These are phyloP conservation scores for Gymnocypris eckloni DNA, from an alignment of 2,797 vertebrate species.

Conservation along the genomic window DNA sequence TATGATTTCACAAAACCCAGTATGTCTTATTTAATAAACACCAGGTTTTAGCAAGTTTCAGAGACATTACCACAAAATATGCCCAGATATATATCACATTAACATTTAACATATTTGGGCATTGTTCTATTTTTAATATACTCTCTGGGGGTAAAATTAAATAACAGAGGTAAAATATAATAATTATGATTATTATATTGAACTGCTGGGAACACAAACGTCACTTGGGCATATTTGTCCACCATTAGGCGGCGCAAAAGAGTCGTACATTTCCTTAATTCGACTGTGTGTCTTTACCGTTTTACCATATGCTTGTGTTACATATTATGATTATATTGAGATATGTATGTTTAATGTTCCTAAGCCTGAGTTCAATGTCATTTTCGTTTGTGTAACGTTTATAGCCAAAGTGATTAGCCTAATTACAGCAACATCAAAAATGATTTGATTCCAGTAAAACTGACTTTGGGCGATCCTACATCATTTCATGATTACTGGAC, in stretches of 20 bases:
- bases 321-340: neutral
- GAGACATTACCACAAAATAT: neutral
- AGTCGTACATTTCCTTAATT: neutral
- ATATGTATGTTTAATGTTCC: neutral
- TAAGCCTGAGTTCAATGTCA: neutral
- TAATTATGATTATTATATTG: neutral
- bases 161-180: neutral
- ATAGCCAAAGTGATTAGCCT: neutral
- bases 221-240: neutral
- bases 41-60: neutral
- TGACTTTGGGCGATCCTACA: neutral
- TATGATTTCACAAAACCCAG: neutral
- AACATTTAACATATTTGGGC: neutral
- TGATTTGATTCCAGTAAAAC: slow-evolving; percentile 1
- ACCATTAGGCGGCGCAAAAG: slow-evolving; percentile 39
- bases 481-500: slow-evolving; percentile 7
- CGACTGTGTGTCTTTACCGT: neutral
- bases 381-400: neutral
- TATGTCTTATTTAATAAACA: neutral
- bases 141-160: neutral
- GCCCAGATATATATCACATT: neutral
- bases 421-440: neutral
- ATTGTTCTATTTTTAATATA: neutral
- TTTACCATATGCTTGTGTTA: neutral
- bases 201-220: neutral